Conservation (phyloP, 1,140 invertebrate genomes). For the Teleopsis dalmanni region DNA sequence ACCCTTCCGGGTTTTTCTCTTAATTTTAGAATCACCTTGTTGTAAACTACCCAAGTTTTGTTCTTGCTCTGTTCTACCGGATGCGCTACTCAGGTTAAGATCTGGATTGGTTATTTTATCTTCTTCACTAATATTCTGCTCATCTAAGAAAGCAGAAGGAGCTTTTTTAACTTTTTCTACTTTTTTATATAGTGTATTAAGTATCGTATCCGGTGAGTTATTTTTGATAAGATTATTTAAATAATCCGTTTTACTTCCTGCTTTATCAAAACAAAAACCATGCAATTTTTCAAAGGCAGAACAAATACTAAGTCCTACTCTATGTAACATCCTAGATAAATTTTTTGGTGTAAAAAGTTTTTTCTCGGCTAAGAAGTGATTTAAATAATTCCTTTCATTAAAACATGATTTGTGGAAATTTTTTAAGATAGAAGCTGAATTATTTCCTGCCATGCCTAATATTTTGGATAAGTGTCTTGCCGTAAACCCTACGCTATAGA, state of each 20-base stretch:
- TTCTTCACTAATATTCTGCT: conserved; percentile 9
- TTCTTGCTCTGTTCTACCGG: not conserved
- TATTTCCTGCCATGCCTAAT: conserved; percentile 27
- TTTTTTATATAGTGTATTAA: conserved; percentile 9
- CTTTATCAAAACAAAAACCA: conserved; percentile 31
- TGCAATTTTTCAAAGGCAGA: conserved; percentile 29
- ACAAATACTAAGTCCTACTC: conserved; percentile 23
- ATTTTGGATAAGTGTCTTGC: conserved; percentile 24
- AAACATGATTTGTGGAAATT: conserved; percentile 32
- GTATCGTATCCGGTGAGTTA: conserved; percentile 2
- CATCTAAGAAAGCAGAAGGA: conserved; percentile 12
- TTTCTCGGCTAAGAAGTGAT: conserved; percentile 18
- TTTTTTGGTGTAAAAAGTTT: conserved; percentile 23
- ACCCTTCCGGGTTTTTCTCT: not conserved
- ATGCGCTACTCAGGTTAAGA: not conserved
- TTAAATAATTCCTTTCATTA: conserved; percentile 21
- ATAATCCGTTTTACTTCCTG: conserved; percentile 28
- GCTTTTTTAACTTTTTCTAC: conserved; percentile 18
- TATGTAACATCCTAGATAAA: conserved; percentile 23
- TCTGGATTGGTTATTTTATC: not conserved
- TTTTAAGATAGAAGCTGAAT: conserved; percentile 26
- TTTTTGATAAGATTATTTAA: conserved; percentile 29
- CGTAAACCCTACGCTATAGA: conserved; percentile 22
- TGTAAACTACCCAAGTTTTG: not conserved
- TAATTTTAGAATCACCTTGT: not conserved